These are phyloP conservation scores for Bradypodion pumilum DNA, from an alignment of 2,797 vertebrate genomes.

Conservation along the genomic window DNA sequence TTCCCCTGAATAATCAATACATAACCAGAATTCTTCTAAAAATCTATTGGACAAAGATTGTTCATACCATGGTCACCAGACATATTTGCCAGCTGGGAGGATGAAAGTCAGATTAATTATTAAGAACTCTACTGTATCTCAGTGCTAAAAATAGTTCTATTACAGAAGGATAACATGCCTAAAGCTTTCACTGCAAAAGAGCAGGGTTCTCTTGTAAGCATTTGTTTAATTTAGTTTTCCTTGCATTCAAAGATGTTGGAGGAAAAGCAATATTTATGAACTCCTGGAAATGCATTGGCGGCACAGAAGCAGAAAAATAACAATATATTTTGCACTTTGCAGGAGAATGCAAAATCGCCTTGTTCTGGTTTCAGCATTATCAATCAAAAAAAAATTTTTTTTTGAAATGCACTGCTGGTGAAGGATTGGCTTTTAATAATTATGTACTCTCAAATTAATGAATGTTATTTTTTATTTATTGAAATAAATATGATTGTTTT, in stretches of 20 bases:
- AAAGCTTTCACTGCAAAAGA: slow-evolving; percentile 50
- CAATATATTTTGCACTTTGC: background rate
- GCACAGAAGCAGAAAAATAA: background rate
- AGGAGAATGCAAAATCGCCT: background rate
- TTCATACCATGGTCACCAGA: background rate
- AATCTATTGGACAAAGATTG: background rate
- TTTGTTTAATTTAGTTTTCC: slow-evolving; percentile 48
- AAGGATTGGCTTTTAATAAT: background rate
- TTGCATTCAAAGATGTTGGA: background rate
- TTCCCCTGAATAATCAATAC: background rate
- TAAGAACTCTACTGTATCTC: slow-evolving; percentile 17
- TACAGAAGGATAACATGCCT: background rate
- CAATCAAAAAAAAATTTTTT: background rate
- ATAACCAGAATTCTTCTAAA: background rate
- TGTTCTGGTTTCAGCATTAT: background rate
- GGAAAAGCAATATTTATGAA: background rate
- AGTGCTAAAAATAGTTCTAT: slow-evolving; percentile 17
- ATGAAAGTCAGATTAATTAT: background rate
- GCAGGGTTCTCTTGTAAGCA: slow-evolving; percentile 54
- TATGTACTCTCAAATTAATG: too few species aligned
- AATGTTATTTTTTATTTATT: too few species aligned
- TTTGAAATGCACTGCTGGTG: background rate
- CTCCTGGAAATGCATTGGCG: slow-evolving; percentile 4
- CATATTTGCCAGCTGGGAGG: background rate
- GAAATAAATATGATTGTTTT: too few species aligned